Evolutionary conservation across 35 echinoderm and acorn worm genomes (phyloP).

Genomic region (Ophioderma brevispina): DNA sequence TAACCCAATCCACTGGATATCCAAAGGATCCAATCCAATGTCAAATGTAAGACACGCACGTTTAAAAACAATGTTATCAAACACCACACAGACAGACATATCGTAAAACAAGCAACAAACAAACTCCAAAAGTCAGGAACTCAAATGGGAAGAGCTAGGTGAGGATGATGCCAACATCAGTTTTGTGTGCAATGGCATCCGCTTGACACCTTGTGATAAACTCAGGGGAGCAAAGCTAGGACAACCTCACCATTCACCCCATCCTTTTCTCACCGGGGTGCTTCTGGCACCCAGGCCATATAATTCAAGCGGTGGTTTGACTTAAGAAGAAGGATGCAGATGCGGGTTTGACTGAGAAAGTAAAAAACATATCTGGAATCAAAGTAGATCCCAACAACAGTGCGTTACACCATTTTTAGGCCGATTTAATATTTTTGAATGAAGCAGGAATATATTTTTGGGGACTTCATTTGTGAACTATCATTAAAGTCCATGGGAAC

Average conservation of each 20-base stretch:
- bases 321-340: neutral
- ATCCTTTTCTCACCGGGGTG: neutral
- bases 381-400: neutral
- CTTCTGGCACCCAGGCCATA: neutral
- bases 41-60: conserved; percentile 2
- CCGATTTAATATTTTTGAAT: conserved; percentile 11
- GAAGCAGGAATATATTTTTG: neutral
- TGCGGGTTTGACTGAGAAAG: neutral
- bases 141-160: neutral
- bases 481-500: neutral
- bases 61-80: neutral
- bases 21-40: neutral
- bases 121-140: neutral
- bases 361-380: neutral
- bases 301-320: neutral
- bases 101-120: neutral
- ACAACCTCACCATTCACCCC: neutral
- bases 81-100: conserved; percentile 13
- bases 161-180: neutral
- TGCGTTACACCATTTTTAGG: neutral
- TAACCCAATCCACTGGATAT: neutral
- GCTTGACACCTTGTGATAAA: neutral
- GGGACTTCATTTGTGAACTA: neutral
- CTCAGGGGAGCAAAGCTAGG: neutral
- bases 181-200: conserved; percentile 33